These are phyloP conservation scores for Hemiscyllium ocellatum DNA, from an alignment of 2,113 vertebrate genomes.

Conservation along the genomic window DNA sequence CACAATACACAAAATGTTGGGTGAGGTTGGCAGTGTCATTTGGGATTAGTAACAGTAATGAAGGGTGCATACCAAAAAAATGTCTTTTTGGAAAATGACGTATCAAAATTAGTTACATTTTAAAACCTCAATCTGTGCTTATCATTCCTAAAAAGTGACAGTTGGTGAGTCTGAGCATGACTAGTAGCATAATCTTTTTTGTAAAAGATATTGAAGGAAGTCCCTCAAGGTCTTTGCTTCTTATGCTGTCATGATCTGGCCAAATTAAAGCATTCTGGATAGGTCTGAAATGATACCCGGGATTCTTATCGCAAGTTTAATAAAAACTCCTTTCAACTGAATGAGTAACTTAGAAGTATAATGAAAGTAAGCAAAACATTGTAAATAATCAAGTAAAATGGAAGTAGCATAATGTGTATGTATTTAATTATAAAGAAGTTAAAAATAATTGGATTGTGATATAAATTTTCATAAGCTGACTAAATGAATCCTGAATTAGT, in stretches of 20 bases:
- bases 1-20: not conserved
- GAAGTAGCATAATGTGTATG: not conserved
- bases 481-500: not conserved
- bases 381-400: not conserved
- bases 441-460: not conserved
- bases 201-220: not conserved
- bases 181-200: not conserved
- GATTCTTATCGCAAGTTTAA: not conserved
- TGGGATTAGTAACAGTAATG: not conserved
- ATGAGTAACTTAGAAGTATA: not conserved
- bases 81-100: not conserved
- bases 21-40: not conserved
- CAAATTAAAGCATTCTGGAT: not conserved
- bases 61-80: not conserved
- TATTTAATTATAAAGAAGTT: not conserved
- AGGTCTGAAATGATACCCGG: not conserved
- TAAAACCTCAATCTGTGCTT: not conserved
- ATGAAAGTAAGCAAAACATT: not conserved
- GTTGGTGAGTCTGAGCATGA: conserved; percentile 7
- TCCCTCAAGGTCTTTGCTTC: not conserved
- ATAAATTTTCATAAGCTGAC: conserved; percentile 16
- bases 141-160: not conserved
- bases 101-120: conserved; percentile 7
- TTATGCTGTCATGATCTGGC: not conserved
- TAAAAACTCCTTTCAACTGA: not conserved